These are phyloP conservation scores for Ichneumon xanthorius DNA, from an alignment of 2,888 invertebrate species.

Conservation along the genomic window DNA sequence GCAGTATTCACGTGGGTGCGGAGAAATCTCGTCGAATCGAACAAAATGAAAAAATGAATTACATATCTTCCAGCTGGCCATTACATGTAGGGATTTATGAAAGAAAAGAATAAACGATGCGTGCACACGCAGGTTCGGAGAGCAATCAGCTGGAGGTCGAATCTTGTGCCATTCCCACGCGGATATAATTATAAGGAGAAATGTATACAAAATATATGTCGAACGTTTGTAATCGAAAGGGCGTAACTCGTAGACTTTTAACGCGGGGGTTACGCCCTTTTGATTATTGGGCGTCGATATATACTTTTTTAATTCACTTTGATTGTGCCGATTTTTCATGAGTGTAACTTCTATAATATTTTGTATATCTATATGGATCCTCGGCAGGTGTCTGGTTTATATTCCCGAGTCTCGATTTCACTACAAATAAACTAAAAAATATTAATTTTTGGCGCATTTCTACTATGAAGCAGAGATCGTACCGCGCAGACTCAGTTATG, in stretches of 20 bases:
- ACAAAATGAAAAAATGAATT: constrained; percentile 39
- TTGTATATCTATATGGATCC: no score
- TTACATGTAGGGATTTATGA: not conserved
- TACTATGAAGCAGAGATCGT: no score
- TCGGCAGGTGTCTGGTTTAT: no score
- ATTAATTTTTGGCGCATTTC: no score
- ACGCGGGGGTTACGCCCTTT: not conserved
- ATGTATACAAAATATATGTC: not conserved
- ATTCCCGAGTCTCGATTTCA: no score
- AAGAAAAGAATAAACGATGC: constrained; percentile 6
- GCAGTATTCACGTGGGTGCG: constrained; percentile 29
- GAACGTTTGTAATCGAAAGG: not conserved
- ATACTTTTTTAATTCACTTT: not conserved
- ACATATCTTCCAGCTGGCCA: constrained; percentile 16
- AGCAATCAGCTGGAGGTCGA: constrained; percentile 31
- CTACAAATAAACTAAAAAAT: no score
- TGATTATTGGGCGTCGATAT: not conserved
- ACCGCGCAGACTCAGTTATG: no score
- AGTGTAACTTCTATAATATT: no score
- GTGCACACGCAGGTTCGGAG: constrained; percentile 20
- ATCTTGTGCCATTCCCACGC: constrained; percentile 19
- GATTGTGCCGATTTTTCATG: no score
- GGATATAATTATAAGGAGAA: not conserved
- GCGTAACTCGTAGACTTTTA: not conserved
- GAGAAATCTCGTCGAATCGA: constrained; percentile 24